A percentile compares a stretch with the other conserved stretches of the same genome.
These are phyloP conservation scores for Gadopsis bispinosus DNA, from an alignment of 2,797 vertebrate genomes.

Conservation along the genomic window DNA sequence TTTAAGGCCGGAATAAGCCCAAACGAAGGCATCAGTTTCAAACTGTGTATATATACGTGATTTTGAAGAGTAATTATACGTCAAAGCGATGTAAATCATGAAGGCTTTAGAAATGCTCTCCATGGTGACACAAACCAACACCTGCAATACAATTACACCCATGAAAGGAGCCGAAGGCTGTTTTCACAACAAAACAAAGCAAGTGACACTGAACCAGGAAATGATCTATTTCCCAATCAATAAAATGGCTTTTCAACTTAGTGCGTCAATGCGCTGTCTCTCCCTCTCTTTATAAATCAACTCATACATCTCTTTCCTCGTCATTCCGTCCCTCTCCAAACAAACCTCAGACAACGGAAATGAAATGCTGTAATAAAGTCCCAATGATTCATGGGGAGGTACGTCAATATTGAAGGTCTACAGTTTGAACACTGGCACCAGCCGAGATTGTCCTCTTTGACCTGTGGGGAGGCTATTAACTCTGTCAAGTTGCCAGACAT, in stretches of 20 bases:
- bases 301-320: background rate
- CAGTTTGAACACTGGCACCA: background rate
- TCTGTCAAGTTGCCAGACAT: too few species aligned
- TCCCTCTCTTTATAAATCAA: background rate
- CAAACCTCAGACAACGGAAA: background rate
- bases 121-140: background rate
- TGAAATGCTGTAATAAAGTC: background rate
- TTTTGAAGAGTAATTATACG: background rate
- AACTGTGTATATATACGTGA: background rate
- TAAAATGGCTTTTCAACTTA: background rate
- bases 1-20: background rate
- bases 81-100: background rate
- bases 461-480: too few species aligned
- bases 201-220: background rate
- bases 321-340: background rate
- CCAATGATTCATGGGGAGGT: background rate
- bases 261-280: background rate
- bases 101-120: background rate
- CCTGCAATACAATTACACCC: background rate
- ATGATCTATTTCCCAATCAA: background rate
- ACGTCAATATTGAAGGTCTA: background rate
- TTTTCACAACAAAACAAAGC: background rate
- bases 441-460: too few species aligned
- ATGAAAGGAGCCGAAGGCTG: background rate
- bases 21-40: background rate